Evolutionary conservation across 2,888 invertebrate genomes (phyloP).

Genomic region (Temnothorax rugatulus): DNA sequence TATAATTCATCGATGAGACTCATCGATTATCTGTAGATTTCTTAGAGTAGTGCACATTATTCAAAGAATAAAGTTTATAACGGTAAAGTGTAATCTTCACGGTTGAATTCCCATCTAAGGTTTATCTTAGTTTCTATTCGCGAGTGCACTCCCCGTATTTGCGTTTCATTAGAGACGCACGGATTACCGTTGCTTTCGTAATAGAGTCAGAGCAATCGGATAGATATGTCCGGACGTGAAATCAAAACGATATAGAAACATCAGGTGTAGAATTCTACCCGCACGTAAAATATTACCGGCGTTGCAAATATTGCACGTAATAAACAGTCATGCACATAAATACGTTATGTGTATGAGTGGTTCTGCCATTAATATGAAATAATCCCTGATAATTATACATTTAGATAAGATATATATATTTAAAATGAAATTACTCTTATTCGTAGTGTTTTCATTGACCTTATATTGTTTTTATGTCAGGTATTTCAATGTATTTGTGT

Average conservation of each 20-base stretch:
- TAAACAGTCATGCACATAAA: neutral
- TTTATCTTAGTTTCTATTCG: slow-evolving; percentile 19
- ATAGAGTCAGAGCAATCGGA: slow-evolving; percentile 16
- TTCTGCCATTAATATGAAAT: neutral
- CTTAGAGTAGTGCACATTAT: neutral
- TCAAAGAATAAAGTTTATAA: slow-evolving; percentile 16
- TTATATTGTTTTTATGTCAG: neutral
- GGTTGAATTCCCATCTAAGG: neutral
- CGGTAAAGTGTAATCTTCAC: slow-evolving; percentile 30
- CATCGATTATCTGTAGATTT: neutral
- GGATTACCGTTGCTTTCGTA: slow-evolving; percentile 32
- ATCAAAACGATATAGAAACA: slow-evolving; percentile 6
- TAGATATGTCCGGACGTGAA: neutral
- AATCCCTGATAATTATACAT: neutral
- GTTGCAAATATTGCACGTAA: neutral
- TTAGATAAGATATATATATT: neutral
- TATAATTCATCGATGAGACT: neutral
- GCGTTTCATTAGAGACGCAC: slow-evolving; percentile 6
- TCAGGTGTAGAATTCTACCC: neutral
- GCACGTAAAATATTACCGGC: neutral
- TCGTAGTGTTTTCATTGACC: neutral
- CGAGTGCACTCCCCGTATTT: slow-evolving; percentile 1
- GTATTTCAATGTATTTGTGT: neutral
- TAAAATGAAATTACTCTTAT: neutral
- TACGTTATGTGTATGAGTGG: neutral